Conservation (phyloP, 2,797 vertebrate genomes). For the Epinephelus awoara region DNA sequence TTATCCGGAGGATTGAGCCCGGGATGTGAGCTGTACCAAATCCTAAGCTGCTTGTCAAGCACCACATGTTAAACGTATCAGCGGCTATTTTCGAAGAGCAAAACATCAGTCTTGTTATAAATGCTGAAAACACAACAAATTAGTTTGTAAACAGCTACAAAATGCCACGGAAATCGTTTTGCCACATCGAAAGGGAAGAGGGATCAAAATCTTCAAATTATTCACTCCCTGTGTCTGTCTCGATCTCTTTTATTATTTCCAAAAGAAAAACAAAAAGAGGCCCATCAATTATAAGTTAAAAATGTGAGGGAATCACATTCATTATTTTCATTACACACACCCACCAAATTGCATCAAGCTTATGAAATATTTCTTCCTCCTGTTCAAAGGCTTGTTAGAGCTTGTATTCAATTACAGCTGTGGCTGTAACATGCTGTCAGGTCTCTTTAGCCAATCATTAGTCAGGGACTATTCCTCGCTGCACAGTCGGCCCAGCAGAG, state of each 20-base stretch:
- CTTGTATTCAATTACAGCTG: constrained; percentile 91
- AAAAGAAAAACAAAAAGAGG: constrained; percentile 39
- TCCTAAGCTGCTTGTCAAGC: constrained; percentile 69
- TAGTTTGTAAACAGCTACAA: constrained; percentile 73
- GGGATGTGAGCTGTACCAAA: constrained; percentile 51
- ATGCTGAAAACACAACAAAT: constrained; percentile 72
- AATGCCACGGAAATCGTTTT: constrained; percentile 65
- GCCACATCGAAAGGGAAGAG: constrained; percentile 51
- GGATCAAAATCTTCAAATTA: constrained; percentile 65
- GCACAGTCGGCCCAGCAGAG: constrained; percentile 62
- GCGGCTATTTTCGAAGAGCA: constrained; percentile 55
- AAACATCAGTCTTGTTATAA: constrained; percentile 83
- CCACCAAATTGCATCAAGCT: constrained; percentile 91
- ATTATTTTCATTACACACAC: constrained; percentile 84
- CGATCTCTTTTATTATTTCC: constrained; percentile 72
- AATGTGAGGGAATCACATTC: constrained; percentile 81
- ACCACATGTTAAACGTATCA: constrained; percentile 52
- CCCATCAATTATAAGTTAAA: constrained; percentile 73
- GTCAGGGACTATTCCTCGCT: constrained; percentile 85
- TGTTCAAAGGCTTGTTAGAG: constrained; percentile 92
- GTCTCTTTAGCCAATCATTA: constrained; percentile 94
- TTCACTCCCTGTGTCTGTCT: constrained; percentile 58
- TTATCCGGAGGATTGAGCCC: constrained; percentile 16
- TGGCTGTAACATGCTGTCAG: constrained; percentile 90
- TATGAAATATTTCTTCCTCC: constrained; percentile 90